Conservation (phyloP, 2,113 vertebrate species). For the Dinomys branickii region DNA sequence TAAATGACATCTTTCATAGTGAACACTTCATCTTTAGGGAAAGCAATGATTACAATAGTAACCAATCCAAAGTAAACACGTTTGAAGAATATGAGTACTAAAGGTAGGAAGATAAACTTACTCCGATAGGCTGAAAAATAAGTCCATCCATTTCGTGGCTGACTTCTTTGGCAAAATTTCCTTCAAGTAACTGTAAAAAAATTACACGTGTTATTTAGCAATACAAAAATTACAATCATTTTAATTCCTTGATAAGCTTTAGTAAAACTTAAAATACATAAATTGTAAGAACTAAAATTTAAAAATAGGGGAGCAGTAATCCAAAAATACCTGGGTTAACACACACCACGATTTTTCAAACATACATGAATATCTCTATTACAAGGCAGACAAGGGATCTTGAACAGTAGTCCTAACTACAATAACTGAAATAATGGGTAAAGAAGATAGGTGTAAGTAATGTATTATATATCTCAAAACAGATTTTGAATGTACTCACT, state of each 20-base stretch:
- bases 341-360: not conserved
- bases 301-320: not conserved
- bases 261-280: slow-evolving; percentile 40
- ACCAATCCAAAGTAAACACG: not conserved
- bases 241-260: slow-evolving; percentile 50
- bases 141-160: slow-evolving; percentile 99
- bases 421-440: slow-evolving; percentile 33
- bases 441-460: not conserved
- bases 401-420: slow-evolving; percentile 6
- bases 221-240: slow-evolving; percentile 21
- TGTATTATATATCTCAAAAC: not conserved
- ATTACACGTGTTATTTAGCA: slow-evolving; percentile 60
- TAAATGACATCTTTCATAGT: slow-evolving; percentile 20
- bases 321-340: not conserved
- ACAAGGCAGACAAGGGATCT: not conserved
- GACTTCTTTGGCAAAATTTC: slow-evolving; percentile 98
- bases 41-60: not conserved
- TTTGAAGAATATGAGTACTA: not conserved
- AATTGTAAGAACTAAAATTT: slow-evolving; percentile 41
- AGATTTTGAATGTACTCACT: not conserved
- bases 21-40: slow-evolving; percentile 21
- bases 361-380: not conserved
- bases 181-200: slow-evolving; percentile 94
- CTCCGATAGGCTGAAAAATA: slow-evolving; percentile 97
- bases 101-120: slow-evolving; percentile 86